phyloP scores from a whole-genome alignment of 2,113 vertebrate species.

The Pseudorectes ferrugineus region DNA sequence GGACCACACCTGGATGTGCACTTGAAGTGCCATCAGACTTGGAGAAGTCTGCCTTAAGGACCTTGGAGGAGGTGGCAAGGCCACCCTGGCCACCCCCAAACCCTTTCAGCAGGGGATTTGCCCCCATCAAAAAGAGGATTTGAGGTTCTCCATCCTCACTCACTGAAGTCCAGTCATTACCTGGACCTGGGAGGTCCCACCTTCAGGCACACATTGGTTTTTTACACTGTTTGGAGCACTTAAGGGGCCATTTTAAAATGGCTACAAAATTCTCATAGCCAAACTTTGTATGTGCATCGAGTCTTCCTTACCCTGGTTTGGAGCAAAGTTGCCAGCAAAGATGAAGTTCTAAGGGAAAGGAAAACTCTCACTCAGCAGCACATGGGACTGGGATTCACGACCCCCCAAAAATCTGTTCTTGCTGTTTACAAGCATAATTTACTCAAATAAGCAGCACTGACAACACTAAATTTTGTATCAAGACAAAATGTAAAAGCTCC shows the following conservation, averaged over 20 bases:
- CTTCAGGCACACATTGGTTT: rapidly evolving
- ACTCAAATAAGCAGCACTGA: not conserved
- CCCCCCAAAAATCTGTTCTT: not conserved
- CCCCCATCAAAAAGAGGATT: not conserved
- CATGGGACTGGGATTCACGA: not conserved
- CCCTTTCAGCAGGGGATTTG: not conserved
- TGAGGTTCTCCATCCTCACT: not conserved
- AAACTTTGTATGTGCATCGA: rapidly evolving
- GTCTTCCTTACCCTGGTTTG: not conserved
- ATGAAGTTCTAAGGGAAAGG: not conserved
- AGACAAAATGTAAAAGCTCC: not conserved
- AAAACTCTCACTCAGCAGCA: not conserved
- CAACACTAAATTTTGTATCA: not conserved
- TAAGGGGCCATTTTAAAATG: not conserved
- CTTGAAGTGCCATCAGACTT: not conserved
- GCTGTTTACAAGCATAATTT: not conserved
- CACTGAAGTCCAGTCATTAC: not conserved
- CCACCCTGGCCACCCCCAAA: too few species aligned
- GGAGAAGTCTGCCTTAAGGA: not conserved
- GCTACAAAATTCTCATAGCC: not conserved
- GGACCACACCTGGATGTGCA: rapidly evolving
- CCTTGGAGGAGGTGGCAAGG: not conserved
- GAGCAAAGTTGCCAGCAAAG: not conserved
- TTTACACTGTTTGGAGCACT: not conserved
- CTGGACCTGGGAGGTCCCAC: not conserved